Percentiles rank a stretch among this genome's conserved stretches.
These are phyloP conservation scores for Hypotaenidia philippensis DNA, from an alignment of 2,797 vertebrate species.

Conservation along the genomic window DNA sequence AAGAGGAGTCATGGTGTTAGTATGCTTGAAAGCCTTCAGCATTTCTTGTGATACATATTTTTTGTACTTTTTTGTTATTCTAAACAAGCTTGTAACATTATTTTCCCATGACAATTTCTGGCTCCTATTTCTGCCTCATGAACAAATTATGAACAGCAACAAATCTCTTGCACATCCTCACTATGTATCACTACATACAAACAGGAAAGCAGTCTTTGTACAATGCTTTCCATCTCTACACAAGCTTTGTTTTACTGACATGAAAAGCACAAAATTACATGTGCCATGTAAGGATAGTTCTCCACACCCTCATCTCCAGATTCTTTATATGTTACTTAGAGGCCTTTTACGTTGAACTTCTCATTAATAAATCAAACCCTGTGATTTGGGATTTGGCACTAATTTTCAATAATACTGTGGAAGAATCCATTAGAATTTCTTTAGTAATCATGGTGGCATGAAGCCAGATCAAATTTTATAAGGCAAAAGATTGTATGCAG, in stretches of 20 bases:
- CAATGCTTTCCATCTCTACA: neutral
- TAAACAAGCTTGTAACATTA: neutral
- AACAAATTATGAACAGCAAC: neutral
- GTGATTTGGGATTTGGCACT: neutral
- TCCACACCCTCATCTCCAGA: neutral
- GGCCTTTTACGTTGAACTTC: neutral
- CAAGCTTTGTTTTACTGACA: neutral
- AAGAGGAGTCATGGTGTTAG: neutral
- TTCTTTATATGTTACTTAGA: neutral
- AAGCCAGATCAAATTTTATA: neutral
- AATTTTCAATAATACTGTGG: neutral
- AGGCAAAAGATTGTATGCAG: neutral
- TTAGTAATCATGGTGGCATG: neutral
- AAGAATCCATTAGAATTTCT: neutral
- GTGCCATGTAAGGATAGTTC: neutral
- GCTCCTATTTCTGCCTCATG: neutral
- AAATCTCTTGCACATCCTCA: neutral
- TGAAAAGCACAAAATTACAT: constrained; percentile 33
- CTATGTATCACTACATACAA: neutral
- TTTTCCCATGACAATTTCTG: neutral
- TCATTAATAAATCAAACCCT: neutral
- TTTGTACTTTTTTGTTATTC: neutral
- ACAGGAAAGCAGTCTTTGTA: neutral
- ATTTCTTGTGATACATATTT: neutral
- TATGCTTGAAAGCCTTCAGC: neutral